Percentiles rank a stretch among this genome's conserved stretches.
These are phyloP conservation scores for Physella acuta DNA, from an alignment of 1,140 invertebrate genomes.

Conservation along the genomic window DNA sequence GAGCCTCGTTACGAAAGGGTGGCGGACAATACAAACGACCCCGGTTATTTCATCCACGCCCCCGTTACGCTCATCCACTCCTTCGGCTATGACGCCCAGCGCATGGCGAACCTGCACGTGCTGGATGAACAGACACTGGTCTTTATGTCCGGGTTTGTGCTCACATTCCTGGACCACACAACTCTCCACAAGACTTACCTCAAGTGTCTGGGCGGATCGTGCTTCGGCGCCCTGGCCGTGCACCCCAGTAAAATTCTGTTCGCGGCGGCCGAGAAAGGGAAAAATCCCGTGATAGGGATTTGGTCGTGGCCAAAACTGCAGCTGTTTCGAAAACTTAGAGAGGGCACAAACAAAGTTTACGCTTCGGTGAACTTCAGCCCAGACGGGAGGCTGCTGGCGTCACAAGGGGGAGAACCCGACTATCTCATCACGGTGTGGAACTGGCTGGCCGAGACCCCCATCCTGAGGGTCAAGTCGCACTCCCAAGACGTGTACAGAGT, in stretches of 20 bases:
- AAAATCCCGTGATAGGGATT: constrained; percentile 21
- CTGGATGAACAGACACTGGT: constrained; percentile 15
- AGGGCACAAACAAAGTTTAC: constrained; percentile 72
- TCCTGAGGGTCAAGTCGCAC: constrained; percentile 75
- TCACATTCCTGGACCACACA: constrained; percentile 15
- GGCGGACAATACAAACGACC: not conserved
- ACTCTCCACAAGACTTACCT: constrained; percentile 17
- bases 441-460: constrained; percentile 72
- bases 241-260: constrained; percentile 23
- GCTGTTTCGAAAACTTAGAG: constrained; percentile 69
- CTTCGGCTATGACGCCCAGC: constrained; percentile 21
- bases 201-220: constrained; percentile 20
- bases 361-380: constrained; percentile 75
- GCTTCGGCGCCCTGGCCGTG: constrained; percentile 23
- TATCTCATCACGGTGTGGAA: constrained; percentile 82
- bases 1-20: not conserved
- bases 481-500: constrained; percentile 72
- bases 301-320: constrained; percentile 69
- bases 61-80: constrained; percentile 1
- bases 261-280: constrained; percentile 28
- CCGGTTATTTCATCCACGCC: not conserved
- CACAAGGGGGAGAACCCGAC: constrained; percentile 79
- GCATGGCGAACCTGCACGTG: constrained; percentile 20
- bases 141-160: constrained; percentile 22
- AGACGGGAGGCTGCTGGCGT: constrained; percentile 74